phyloP scores from a whole-genome alignment of 2,113 vertebrate species.

The Zosterops hypoxanthus region DNA sequence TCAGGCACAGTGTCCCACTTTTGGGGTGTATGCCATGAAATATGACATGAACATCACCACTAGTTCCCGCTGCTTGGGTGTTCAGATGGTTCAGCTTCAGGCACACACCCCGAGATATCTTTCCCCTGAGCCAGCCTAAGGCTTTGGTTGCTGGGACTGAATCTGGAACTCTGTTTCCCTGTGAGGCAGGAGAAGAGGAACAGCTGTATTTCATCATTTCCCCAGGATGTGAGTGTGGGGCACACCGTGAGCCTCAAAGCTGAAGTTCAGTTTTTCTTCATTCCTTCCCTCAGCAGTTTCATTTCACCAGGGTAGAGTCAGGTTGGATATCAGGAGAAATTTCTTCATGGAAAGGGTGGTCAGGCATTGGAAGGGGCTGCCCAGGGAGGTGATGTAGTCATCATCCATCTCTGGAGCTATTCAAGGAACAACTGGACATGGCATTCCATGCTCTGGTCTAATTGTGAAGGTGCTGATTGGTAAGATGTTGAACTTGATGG shows the following conservation, averaged over 20 bases:
- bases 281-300: neutral
- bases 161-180: neutral
- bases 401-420: neutral
- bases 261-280: neutral
- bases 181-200: neutral
- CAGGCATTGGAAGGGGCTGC: neutral
- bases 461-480: neutral
- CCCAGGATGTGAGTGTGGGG: neutral
- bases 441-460: neutral
- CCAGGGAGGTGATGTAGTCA: neutral
- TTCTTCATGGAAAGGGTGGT: neutral
- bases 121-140: neutral
- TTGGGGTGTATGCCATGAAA: rapidly evolving
- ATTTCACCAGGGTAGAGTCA: neutral
- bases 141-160: neutral
- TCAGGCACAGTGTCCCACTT: neutral
- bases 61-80: neutral
- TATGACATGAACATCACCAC: rapidly evolving
- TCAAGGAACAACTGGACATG: rapidly evolving
- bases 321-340: neutral
- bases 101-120: rapidly evolving
- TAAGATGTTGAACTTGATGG: neutral
- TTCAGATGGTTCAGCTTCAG: neutral
- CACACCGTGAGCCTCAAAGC: rapidly evolving
- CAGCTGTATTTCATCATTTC: neutral